Evolutionary conservation across 2,113 vertebrate species (phyloP), one percentile per base, ranked within the genome.

Genomic region (Elaphurus davidianus): DNA sequence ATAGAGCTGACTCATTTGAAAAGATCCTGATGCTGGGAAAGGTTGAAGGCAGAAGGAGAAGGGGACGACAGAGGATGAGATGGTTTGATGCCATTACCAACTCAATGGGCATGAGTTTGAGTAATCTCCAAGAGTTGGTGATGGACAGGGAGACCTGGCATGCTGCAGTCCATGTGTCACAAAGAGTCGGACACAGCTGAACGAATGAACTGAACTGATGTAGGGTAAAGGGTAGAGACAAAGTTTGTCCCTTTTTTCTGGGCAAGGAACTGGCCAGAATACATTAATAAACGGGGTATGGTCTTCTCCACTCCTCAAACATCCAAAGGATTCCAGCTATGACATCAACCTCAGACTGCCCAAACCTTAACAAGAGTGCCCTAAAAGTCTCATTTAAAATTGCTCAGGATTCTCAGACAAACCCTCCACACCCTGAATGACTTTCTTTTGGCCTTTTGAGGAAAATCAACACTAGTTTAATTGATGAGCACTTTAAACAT

Each of bases 401-500:
- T 52, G 15, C 40, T 62, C 62, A 36, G 40, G 28, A 45, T 21
- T 86, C 79, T 87, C 40, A 43, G 10, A 55, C 79, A 60, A 89
- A 90, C 55, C 30, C 45, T 55, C 50, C 27, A 79, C 5, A 40
- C 12, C 45, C 7, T 50, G 28, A 92, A 52, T 57, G 40, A 78
- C 60, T 84, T 28, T 60, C 28, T 52, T 92, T 90, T 71, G 43
- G 27, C 10, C 79, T 71, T 81, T 14, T 8, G 87, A 97, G 43
- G 14, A 89, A 95, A 94, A 50, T 12, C 82, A 88, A 52, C 67
- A 40, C 54, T 76, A 52, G 12, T 92, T 90, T 62, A 90, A 60
- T 3, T 52, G 45, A 87, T 10, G 57, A 78, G 30, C 30, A 79
- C 17, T 71, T 95, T 89, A 86, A 86, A 59, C 40, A 81, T 57